A percentile compares a stretch with the other conserved stretches of the same genome.
phyloP scores from a whole-genome alignment of 1,140 invertebrate genomes.

The Magallana ariakensis region DNA sequence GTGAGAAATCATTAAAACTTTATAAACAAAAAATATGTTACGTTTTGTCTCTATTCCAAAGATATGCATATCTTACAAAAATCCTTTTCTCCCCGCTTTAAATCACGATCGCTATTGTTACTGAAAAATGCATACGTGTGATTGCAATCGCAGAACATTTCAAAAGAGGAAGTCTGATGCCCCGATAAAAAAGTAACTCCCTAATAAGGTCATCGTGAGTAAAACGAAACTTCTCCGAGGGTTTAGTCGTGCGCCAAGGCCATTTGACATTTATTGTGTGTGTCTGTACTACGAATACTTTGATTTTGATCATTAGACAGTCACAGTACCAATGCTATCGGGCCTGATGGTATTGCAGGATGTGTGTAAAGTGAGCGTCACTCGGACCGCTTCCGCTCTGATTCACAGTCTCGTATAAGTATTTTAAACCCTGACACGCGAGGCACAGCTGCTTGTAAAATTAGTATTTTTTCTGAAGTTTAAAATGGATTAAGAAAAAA shows the following conservation, averaged over 20 bases:
- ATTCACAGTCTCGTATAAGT: neutral
- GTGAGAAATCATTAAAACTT: neutral
- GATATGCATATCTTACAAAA: too few species aligned
- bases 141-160: too few species aligned
- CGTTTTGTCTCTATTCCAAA: too few species aligned
- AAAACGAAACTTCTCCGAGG: neutral
- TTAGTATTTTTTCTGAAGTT: neutral
- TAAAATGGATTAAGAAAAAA: too few species aligned
- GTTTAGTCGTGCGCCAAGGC: neutral
- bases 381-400: neutral
- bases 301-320: neutral
- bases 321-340: neutral
- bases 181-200: neutral
- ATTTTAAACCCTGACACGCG: neutral
- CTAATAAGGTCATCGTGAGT: neutral
- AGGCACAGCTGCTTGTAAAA: neutral
- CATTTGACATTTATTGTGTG: neutral
- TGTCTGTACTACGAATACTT: neutral
- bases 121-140: neutral
- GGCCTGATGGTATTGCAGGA: neutral
- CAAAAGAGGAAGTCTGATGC: neutral
- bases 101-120: too few species aligned
- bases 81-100: too few species aligned
- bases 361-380: conserved; percentile 14
- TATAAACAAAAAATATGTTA: neutral